These are phyloP conservation scores for Antigone vipio DNA, from an alignment of 2,113 vertebrate genomes.

Conservation along the genomic window DNA sequence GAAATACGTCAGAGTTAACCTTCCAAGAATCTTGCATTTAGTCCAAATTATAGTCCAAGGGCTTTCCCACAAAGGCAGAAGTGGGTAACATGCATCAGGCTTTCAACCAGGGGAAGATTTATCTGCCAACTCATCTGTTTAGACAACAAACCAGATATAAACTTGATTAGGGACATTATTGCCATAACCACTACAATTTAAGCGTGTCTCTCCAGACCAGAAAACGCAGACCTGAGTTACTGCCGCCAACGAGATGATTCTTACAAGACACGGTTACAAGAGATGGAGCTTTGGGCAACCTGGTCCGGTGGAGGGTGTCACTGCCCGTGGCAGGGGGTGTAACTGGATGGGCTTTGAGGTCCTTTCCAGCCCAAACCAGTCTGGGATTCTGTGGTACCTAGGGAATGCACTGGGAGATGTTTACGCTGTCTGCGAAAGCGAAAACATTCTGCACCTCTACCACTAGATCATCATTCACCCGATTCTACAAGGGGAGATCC, in stretches of 20 bases:
- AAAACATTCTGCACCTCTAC: not conserved
- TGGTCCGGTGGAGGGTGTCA: too few relatives aligned
- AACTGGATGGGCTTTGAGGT: too few relatives aligned
- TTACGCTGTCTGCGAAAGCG: rapidly evolving
- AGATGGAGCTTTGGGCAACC: not conserved
- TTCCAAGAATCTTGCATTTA: not conserved
- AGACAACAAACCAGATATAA: too few relatives aligned
- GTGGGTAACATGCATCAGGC: not conserved
- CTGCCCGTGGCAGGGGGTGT: too few relatives aligned
- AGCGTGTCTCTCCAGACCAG: not conserved
- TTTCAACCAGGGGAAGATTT: not conserved
- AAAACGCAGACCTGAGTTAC: rapidly evolving
- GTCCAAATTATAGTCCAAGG: not conserved
- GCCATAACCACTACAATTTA: not conserved
- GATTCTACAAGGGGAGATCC: not conserved
- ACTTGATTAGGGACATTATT: not conserved
- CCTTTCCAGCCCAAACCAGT: too few relatives aligned
- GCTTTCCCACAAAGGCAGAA: not conserved
- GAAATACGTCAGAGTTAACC: not conserved
- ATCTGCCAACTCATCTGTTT: not conserved
- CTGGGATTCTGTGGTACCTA: too few relatives aligned
- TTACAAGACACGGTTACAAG: not conserved
- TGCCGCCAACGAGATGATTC: rapidly evolving
- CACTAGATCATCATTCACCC: not conserved
- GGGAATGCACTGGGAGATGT: not conserved